Base-by-base conservation (phyloP, 2,888 invertebrate genomes). In the Idaea dimidiata region DNA sequence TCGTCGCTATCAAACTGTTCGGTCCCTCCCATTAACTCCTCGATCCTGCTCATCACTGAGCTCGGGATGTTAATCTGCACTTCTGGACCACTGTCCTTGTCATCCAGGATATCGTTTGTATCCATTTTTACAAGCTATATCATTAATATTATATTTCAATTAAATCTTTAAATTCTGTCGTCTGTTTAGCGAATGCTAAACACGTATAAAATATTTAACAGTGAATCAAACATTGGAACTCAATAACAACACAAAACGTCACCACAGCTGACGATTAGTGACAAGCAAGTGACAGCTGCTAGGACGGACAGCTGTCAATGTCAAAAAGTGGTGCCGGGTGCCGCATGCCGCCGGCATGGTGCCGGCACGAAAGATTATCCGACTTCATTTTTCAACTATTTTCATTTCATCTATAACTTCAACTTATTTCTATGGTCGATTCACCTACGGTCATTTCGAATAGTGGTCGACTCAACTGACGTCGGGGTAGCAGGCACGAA, bases 1-100 rank as follows among this genome's bases (percentile, higher is more conserved):
- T 91, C 96, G 94, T 90, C 87, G 64, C 80, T 89, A 71, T 99
- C 99, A 77, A 99, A 94, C 2, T 98, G 97, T 87, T 99, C 99
- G 61, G 95, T 96, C 73, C 97, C 97, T 43, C 98, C 98, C 75
- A 99, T 93, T 57, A 98, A 96, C 95, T 98, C 86, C 85, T 98
- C 97, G 69, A 98, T 98, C 0, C 98, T 97, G 82, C 94, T 95
- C 89, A 98, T 96, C 6, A 98, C 98, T 77, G 97, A 97, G 61
- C 95, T 95, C 0, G 97, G 96, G 81, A 98, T 97, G 76, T 93
- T 93, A 16, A 94, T 93, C 73, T 90, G 91, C 18, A 88, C 89
- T 56, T 92, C 92, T 0, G 89, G 89, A 4, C 89, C 88, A 59
- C 82, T 87, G 67, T 91, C 91, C 58, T 91, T 91, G 63, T 91